Evolutionary conservation across 2,888 invertebrate genomes (phyloP), one percentile per base, ranked within the genome.

Genomic region (Fragum whitleyi): DNA sequence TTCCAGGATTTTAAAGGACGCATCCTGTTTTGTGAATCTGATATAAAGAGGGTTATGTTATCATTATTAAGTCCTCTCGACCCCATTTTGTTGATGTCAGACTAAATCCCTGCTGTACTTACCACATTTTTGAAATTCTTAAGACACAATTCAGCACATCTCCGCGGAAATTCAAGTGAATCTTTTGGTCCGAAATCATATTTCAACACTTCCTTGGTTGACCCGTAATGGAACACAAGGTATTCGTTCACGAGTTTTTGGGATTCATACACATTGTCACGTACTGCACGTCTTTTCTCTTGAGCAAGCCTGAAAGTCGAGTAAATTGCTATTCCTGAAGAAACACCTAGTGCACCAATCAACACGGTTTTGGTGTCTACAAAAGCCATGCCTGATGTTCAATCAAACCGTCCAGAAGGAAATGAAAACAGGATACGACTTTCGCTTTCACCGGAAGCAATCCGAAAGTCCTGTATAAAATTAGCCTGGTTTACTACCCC

Each of bases 121-220:
- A 91, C 91, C 80, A 80, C 80, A 79, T 80, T 79, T 68, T 85
- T 88, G 62, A 80, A 89, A 79, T 93, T 85, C 62, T 92, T 91
- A 3, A 90, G 59, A 74, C 93, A 93, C 28, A 93, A 74, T 21
- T 93, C 92, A 21, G 92, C 93, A 86, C 92, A 92, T 77, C 92
- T 79, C 76, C 90, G 91, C 0, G 93, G 92, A 79, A 93, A 93
- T 71, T 92, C 91, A 19, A 92, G 77, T 0, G 91, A 84, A 53
- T 90, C 88, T 65, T 87, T 89, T n/a, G 92, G 92, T 14, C 91
- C 92, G 83, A 91, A 90, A 26, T 90, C 89, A 74, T 89, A 92
- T 26, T 77, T 81, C 16, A 91, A 83, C 29, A 92, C 83, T 68
- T 92, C 90, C n/a, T 81, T 81, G 5, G 88, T 86, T 2, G 88